Evolutionary conservation across 2,797 vertebrate genomes (phyloP).

Genomic region (Rhincodon typus): DNA sequence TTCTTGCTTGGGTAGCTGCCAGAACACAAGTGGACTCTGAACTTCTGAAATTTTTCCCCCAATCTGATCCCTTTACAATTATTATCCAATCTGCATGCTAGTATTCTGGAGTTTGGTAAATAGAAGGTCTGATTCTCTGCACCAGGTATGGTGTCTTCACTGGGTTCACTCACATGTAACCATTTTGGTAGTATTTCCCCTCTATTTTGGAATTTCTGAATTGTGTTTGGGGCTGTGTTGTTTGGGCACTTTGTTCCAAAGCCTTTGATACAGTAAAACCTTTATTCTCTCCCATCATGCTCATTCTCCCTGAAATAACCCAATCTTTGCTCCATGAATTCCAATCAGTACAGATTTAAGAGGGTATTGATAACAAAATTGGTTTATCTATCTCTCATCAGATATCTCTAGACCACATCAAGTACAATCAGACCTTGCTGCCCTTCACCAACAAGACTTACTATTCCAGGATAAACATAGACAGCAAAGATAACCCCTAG

Average conservation of each 20-base stretch:
- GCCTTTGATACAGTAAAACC: background rate
- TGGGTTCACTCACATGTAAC: background rate
- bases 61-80: too few relatives aligned
- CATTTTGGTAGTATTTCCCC: background rate
- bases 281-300: background rate
- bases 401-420: background rate
- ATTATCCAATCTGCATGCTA: background rate
- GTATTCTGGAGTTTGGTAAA: background rate
- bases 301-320: background rate
- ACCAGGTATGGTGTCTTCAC: background rate
- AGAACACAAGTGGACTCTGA: background rate
- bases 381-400: background rate
- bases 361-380: background rate
- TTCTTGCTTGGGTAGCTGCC: background rate
- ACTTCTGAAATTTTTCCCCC: background rate
- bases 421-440: background rate
- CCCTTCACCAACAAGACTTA: background rate
- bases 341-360: background rate
- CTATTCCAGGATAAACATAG: background rate
- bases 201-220: background rate
- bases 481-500: background rate
- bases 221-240: background rate
- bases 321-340: background rate
- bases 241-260: background rate
- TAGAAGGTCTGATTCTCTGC: background rate